Conservation (phyloP, 2,113 vertebrate genomes). For the Gymnarchus niloticus region DNA sequence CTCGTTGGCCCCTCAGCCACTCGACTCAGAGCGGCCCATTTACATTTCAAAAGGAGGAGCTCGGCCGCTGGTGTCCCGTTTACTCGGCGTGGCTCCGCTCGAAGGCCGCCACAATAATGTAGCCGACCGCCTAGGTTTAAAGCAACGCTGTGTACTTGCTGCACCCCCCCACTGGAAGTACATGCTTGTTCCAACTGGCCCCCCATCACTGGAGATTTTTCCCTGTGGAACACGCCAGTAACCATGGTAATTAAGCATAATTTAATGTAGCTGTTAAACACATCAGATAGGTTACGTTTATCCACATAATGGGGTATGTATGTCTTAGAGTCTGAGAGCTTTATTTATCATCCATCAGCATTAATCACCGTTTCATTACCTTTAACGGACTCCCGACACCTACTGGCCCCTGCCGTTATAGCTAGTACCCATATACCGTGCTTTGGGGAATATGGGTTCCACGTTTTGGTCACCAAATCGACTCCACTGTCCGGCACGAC, state of each 20-base stretch:
- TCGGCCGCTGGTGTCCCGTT: background rate
- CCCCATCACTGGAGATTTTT: background rate
- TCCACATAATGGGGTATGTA: background rate
- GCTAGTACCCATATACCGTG: background rate
- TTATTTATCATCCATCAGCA: background rate
- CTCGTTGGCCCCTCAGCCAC: background rate
- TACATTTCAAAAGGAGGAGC: constrained; percentile 11
- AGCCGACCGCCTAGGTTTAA: background rate
- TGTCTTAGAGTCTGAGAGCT: background rate
- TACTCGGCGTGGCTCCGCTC: background rate
- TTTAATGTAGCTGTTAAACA: background rate
- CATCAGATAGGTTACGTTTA: background rate
- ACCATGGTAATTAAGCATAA: background rate
- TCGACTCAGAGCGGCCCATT: constrained; percentile 3
- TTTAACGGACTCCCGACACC: background rate
- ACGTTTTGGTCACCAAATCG: background rate
- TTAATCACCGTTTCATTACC: background rate
- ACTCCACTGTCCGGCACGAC: background rate
- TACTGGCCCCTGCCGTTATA: background rate
- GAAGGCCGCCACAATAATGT: background rate
- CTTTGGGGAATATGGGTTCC: background rate
- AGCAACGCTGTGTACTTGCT: too few species aligned
- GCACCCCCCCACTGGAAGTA: too few species aligned
- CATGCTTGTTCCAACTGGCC: background rate
- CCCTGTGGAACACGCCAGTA: background rate